These are phyloP conservation scores for Cataglyphis livida DNA, from an alignment of 2,888 invertebrate species.

Conservation along the genomic window DNA sequence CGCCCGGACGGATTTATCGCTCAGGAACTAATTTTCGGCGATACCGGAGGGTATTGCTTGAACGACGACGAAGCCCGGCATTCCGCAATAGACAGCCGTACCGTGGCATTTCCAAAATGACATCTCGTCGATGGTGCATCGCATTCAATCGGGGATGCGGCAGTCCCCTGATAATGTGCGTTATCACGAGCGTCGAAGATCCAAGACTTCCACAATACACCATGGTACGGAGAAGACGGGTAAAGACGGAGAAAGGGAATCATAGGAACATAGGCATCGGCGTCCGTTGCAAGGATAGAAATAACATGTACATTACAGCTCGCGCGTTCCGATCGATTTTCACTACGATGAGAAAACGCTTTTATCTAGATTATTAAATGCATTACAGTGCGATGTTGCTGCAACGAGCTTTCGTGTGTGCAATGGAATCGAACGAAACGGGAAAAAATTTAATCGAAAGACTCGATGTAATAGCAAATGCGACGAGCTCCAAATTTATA, in stretches of 20 bases:
- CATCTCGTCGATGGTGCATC: slow-evolving; percentile 50
- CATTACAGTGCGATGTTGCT: background rate
- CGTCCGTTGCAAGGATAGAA: slow-evolving; percentile 19
- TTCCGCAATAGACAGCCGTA: slow-evolving; percentile 30
- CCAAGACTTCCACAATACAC: slow-evolving; percentile 34
- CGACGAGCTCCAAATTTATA: background rate
- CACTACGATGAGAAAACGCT: slow-evolving; percentile 9
- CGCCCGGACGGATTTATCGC: slow-evolving; percentile 26
- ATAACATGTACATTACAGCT: slow-evolving; percentile 22
- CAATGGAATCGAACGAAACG: slow-evolving; percentile 13
- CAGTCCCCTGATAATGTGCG: slow-evolving; percentile 56
- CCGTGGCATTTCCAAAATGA: slow-evolving; percentile 22
- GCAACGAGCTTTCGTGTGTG: slow-evolving; percentile 17
- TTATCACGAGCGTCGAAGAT: slow-evolving; percentile 56
- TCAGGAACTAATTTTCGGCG: slow-evolving; percentile 35
- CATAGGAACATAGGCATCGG: slow-evolving; percentile 25
- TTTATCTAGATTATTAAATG: slow-evolving; percentile 51
- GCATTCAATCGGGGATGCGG: slow-evolving; percentile 42
- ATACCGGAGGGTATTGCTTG: slow-evolving; percentile 2
- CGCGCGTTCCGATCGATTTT: slow-evolving; percentile 29
- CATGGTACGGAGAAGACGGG: background rate
- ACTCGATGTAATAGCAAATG: background rate
- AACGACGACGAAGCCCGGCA: background rate
- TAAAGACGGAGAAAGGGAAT: background rate
- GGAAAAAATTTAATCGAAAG: slow-evolving; percentile 6